Conservation (phyloP, 53 echinoderm and acorn worm genomes). For the Paracentrotus lividus region DNA sequence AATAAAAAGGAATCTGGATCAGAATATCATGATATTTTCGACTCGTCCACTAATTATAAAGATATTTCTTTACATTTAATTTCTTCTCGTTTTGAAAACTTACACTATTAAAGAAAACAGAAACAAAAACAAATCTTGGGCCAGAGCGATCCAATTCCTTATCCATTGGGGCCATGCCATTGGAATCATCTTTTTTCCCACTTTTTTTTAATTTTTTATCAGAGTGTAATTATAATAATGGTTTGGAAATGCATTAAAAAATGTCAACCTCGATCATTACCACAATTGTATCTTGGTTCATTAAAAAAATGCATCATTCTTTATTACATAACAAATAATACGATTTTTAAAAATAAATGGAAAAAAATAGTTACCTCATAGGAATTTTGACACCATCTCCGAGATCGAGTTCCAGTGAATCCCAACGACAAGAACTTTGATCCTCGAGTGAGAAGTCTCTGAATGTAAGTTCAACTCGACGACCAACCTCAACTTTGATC, state of each 20-base stretch:
- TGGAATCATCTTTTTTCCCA: background rate
- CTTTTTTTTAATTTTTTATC: background rate
- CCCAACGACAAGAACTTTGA: slow-evolving; percentile 50
- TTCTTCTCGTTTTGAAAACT: background rate
- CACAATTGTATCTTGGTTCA: too few species aligned
- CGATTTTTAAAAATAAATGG: background rate
- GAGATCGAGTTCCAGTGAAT: slow-evolving; percentile 48
- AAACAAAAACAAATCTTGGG: too few species aligned
- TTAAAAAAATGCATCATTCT: background rate
- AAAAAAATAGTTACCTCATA: slow-evolving; percentile 42
- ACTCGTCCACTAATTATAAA: background rate
- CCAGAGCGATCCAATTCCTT: too few species aligned
- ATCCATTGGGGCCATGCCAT: too few species aligned
- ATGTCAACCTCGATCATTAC: background rate
- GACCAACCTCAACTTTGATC: slow-evolving; percentile 60
- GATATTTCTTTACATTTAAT: too few species aligned
- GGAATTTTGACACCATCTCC: slow-evolving; percentile 60
- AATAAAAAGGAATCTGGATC: background rate
- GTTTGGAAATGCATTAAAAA: background rate
- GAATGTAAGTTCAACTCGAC: slow-evolving; percentile 58
- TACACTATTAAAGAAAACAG: background rate
- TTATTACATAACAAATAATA: background rate
- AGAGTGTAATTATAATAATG: background rate
- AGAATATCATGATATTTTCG: background rate
- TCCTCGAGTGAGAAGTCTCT: slow-evolving; percentile 29